A percentile compares a stretch with the other conserved stretches of the same genome.
These are phyloP conservation scores for Meghimatium bilineatum DNA, from an alignment of 2,888 invertebrate genomes.

Conservation along the genomic window DNA sequence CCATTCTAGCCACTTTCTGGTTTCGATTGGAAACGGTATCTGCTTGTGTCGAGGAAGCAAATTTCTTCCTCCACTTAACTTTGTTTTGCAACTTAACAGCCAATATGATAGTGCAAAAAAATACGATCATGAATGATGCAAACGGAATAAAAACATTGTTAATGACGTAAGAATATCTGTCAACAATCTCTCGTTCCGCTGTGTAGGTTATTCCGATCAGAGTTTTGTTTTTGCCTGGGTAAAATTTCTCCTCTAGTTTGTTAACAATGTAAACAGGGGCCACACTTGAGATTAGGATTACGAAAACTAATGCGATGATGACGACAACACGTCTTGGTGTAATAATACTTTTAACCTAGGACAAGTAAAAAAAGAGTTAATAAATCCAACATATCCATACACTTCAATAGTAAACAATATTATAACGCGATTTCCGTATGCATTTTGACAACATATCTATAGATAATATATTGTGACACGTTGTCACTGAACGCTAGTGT, in stretches of 20 bases:
- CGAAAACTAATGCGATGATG: not conserved
- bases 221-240: not conserved
- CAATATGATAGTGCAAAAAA: not conserved
- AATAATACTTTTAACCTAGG: conserved; percentile 18
- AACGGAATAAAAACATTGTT: conserved; percentile 26
- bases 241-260: not conserved
- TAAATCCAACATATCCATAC: not conserved
- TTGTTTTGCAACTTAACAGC: not conserved
- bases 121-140: not conserved
- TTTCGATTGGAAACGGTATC: not conserved
- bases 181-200: not conserved
- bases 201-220: not conserved
- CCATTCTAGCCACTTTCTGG: conserved; percentile 30
- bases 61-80: not conserved
- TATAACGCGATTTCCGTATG: not conserved
- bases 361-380: too few relatives aligned
- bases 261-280: not conserved
- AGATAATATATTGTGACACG: too few relatives aligned
- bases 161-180: not conserved
- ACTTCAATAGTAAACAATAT: too few relatives aligned
- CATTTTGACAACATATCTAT: too few relatives aligned
- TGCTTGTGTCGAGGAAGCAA: not conserved
- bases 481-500: too few relatives aligned
- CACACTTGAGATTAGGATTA: not conserved
- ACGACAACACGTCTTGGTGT: not conserved